These are phyloP conservation scores for Rhodophaea formosa DNA, from an alignment of 2,888 invertebrate species.

Conservation along the genomic window DNA sequence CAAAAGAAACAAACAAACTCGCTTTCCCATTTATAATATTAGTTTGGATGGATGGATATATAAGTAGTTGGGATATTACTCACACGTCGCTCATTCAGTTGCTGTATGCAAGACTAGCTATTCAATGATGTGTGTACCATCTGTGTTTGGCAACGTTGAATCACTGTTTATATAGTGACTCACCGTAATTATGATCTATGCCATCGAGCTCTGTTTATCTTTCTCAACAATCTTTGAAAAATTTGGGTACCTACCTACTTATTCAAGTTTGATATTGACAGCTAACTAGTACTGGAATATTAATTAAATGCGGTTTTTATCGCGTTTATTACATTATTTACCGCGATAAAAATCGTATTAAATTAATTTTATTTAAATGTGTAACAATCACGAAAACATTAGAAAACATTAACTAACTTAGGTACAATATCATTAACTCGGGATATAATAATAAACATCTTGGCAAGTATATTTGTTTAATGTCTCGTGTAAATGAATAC, in stretches of 20 bases:
- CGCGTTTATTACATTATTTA: too few species aligned
- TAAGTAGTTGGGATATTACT: too few species aligned
- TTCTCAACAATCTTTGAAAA: background rate
- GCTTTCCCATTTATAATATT: too few species aligned
- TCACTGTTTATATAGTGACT: constrained; percentile 54
- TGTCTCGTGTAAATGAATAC: constrained; percentile 7
- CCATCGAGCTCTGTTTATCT: constrained; percentile 1
- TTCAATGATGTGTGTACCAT: constrained; percentile 44
- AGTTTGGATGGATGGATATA: too few species aligned
- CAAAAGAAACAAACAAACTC: too few species aligned
- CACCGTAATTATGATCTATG: constrained; percentile 38
- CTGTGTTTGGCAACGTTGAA: constrained; percentile 55
- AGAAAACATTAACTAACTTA: background rate
- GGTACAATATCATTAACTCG: background rate
- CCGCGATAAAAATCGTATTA: too few species aligned
- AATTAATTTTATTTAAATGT: too few species aligned
- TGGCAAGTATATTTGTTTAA: background rate
- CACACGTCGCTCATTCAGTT: constrained; percentile 29
- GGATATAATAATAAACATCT: background rate
- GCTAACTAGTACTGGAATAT: too few species aligned
- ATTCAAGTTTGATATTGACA: background rate
- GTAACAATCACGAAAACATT: too few species aligned
- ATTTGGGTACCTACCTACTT: constrained; percentile 9
- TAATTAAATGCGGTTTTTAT: too few species aligned
- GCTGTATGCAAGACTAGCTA: constrained; percentile 19